Percentiles rank a stretch among this genome's conserved stretches.
Conservation (phyloP, 1,140 invertebrate species). For the Linepithema humile region DNA sequence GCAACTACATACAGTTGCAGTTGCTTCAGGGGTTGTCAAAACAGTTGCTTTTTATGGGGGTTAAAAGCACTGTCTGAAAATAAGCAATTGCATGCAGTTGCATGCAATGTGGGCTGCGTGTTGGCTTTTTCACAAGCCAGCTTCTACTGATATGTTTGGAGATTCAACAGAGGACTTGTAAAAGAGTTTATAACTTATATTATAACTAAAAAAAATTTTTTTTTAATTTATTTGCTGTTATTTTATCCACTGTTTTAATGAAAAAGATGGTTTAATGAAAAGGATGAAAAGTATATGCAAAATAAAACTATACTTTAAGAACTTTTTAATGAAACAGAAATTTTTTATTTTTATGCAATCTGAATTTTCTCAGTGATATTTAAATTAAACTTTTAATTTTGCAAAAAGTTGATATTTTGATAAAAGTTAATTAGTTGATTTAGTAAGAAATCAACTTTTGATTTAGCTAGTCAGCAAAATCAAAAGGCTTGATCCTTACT, state of each 20-base stretch:
- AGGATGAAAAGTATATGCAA: neutral
- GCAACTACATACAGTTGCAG: neutral
- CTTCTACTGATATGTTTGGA: neutral
- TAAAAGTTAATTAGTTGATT: too few species aligned
- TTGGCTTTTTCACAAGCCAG: neutral
- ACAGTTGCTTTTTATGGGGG: too few species aligned
- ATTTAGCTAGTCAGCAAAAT: too few species aligned
- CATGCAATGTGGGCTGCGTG: conserved; percentile 3
- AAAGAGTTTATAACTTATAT: neutral
- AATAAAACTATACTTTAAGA: neutral
- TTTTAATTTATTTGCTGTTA: neutral
- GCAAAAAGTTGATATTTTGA: neutral
- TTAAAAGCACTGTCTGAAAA: conserved; percentile 28
- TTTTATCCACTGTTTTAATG: neutral
- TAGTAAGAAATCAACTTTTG: too few species aligned
- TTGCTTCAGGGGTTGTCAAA: neutral
- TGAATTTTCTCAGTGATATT: neutral
- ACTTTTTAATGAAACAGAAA: neutral
- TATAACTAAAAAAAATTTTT: neutral
- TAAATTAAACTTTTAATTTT: neutral
- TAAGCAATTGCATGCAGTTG: conserved; percentile 5
- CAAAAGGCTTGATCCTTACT: neutral
- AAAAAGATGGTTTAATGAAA: neutral
- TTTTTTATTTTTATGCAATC: neutral
- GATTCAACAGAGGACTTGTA: too few species aligned